Evolutionary conservation across 2,113 vertebrate genomes (phyloP).

Genomic region (Peucedramus taeniatus): DNA sequence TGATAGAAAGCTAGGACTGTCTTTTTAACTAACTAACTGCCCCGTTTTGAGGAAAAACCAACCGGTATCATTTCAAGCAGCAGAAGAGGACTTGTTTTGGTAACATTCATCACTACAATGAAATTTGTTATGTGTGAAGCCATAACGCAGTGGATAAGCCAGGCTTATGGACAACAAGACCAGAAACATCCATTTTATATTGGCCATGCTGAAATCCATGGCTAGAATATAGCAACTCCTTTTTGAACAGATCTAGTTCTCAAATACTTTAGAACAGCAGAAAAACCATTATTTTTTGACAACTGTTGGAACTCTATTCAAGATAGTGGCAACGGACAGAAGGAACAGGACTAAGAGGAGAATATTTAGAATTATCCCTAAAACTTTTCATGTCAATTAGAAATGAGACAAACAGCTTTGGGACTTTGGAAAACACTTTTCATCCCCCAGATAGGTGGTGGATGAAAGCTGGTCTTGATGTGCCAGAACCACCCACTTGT

Average conservation of each 20-base stretch:
- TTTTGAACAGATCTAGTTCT: not conserved
- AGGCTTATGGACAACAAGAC: not conserved
- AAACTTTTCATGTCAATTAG: not conserved
- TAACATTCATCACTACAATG: not conserved
- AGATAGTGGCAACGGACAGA: not conserved
- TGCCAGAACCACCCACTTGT: not conserved
- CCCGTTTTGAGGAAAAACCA: not conserved
- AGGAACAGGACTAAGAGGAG: not conserved
- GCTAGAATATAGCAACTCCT: not conserved
- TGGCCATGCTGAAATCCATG: not conserved
- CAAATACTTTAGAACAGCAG: not conserved
- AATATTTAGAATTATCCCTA: not conserved
- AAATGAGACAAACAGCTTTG: not conserved
- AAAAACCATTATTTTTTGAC: not conserved
- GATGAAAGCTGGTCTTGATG: not conserved
- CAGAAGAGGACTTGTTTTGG: not conserved
- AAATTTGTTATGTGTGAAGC: not conserved
- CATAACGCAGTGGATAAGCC: not conserved
- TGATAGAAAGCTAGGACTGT: not conserved
- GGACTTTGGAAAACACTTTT: not conserved
- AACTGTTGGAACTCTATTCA: not conserved
- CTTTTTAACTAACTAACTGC: not conserved
- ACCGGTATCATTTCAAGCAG: not conserved
- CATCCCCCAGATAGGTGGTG: not conserved
- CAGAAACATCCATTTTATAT: not conserved